phyloP scores from a whole-genome alignment of 2,888 invertebrate genomes.

The Argynnis bischoffii region DNA sequence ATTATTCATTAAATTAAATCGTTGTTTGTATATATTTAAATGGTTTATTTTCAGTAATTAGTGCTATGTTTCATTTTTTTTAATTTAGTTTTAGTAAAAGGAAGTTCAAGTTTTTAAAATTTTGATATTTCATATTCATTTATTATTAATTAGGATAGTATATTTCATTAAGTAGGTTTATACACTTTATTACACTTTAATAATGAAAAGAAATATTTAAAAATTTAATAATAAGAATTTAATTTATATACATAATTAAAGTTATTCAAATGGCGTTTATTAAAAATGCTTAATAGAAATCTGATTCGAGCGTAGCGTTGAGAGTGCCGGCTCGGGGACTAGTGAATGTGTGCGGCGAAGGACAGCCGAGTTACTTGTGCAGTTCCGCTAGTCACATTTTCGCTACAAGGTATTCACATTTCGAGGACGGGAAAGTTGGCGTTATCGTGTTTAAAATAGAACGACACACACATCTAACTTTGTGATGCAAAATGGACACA shows the following conservation, averaged over 20 bases:
- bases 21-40: no score
- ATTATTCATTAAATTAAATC: no score
- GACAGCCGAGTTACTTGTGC: slow-evolving; percentile 76
- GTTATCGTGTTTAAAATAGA: slow-evolving; percentile 81
- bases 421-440: slow-evolving; percentile 80
- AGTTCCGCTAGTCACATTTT: slow-evolving; percentile 82
- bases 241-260: no score
- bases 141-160: not conserved
- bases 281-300: slow-evolving; percentile 3
- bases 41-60: no score
- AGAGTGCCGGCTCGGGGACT: slow-evolving; percentile 15
- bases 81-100: no score
- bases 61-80: no score
- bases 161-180: not conserved
- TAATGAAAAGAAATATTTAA: no score
- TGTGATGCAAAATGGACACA: slow-evolving; percentile 78
- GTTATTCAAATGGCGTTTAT: no score
- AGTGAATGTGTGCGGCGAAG: slow-evolving; percentile 60
- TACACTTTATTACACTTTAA: no score
- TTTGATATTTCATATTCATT: not conserved
- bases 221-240: no score
- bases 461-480: slow-evolving; percentile 80
- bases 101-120: no score
- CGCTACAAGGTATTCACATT: slow-evolving; percentile 82
- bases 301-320: not conserved